These are phyloP conservation scores for Loriculus beryllinus DNA, from an alignment of 2,797 vertebrate genomes.

Conservation along the genomic window DNA sequence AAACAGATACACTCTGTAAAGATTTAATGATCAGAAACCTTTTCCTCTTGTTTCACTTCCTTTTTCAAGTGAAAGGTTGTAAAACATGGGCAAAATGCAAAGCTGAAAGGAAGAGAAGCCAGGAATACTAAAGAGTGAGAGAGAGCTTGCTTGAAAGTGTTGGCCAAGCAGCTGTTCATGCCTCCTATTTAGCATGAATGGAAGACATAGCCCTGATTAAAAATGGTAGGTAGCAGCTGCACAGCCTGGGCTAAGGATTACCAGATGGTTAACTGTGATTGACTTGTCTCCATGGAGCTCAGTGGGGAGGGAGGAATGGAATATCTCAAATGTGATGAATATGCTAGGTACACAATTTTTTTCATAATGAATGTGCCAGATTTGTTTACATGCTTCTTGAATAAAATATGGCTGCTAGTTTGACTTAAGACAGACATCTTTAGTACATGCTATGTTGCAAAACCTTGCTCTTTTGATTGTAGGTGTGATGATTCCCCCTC, in stretches of 20 bases:
- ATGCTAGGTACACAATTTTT: constrained; percentile 67
- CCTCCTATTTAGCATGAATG: constrained; percentile 74
- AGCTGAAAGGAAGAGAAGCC: constrained; percentile 57
- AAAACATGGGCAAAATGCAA: constrained; percentile 59
- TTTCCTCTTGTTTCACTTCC: constrained; percentile 28
- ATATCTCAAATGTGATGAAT: constrained; percentile 70
- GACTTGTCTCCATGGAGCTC: constrained; percentile 76
- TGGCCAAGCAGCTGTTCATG: constrained; percentile 69
- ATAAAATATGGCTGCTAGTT: constrained; percentile 72
- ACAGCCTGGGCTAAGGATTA: constrained; percentile 74
- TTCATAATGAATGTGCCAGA: constrained; percentile 69
- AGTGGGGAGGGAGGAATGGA: constrained; percentile 57
- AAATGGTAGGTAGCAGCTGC: constrained; percentile 76
- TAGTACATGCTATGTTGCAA: constrained; percentile 71
- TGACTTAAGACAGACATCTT: constrained; percentile 71
- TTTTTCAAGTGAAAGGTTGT: constrained; percentile 19
- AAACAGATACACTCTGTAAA: background rate
- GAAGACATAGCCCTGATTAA: constrained; percentile 72
- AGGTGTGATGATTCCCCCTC: constrained; percentile 63
- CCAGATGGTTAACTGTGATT: constrained; percentile 78
- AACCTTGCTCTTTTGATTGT: constrained; percentile 71
- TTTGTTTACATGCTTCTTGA: constrained; percentile 73
- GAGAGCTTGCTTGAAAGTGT: constrained; percentile 39
- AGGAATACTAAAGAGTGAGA: constrained; percentile 59
- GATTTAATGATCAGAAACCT: background rate